These are phyloP conservation scores for Globodera ellingtonae DNA, from an alignment of 1,140 invertebrate genomes.

Conservation along the genomic window DNA sequence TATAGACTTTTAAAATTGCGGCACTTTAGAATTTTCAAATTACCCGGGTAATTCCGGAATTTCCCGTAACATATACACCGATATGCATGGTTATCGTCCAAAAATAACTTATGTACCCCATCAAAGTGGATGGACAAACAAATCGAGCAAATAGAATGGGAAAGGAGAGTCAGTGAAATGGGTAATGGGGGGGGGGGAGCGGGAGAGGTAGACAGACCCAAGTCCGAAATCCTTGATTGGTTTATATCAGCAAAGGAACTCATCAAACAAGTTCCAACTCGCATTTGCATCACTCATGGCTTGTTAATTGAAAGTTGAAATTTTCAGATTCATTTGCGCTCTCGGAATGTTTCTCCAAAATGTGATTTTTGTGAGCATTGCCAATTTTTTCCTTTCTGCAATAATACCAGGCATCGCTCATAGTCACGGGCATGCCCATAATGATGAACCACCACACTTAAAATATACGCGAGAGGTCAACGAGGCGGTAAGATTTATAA, in stretches of 20 bases:
- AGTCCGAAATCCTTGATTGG: not conserved
- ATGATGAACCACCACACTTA: constrained; percentile 50
- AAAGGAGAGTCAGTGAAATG: not conserved
- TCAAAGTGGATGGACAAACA: not conserved
- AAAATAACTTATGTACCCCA: too few species aligned
- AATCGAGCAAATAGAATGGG: not conserved
- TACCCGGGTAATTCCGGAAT: not conserved
- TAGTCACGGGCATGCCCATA: constrained; percentile 43
- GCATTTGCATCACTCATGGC: too few species aligned
- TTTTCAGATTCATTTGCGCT: too few species aligned
- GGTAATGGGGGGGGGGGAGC: not conserved
- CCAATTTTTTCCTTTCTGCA: not conserved
- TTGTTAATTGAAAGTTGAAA: too few species aligned
- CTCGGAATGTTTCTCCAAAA: not conserved
- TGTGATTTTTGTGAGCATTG: not conserved
- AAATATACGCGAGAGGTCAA: constrained; percentile 53
- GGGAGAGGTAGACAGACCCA: too few species aligned
- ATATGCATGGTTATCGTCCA: too few species aligned
- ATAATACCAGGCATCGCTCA: not conserved
- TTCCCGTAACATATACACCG: too few species aligned
- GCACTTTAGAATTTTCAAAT: too few species aligned
- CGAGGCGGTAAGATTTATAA: constrained; percentile 38
- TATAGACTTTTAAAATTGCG: too few species aligned
- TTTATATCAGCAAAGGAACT: too few species aligned
- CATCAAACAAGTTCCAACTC: too few species aligned